Percentiles rank a stretch among this genome's conserved stretches.
Conservation (phyloP, 2,113 vertebrate genomes). For the Candoia aspera region DNA sequence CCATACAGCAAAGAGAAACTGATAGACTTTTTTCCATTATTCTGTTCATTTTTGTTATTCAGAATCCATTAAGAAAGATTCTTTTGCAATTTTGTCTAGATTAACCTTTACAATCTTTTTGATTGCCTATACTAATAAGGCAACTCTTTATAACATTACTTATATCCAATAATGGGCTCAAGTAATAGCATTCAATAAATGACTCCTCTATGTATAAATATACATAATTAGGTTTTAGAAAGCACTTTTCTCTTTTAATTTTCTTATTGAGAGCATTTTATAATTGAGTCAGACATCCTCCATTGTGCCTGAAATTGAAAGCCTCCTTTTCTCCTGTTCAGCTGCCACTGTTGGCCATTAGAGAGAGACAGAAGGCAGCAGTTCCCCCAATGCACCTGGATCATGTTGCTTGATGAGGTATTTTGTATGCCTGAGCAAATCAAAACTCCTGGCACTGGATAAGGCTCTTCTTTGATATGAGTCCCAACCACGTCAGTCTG, state of each 20-base stretch:
- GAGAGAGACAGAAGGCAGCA: background rate
- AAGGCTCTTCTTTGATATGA: background rate
- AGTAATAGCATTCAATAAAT: background rate
- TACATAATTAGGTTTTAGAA: background rate
- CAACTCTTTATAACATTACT: background rate
- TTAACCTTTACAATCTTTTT: background rate
- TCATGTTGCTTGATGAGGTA: background rate
- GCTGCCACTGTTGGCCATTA: background rate
- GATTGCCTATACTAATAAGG: background rate
- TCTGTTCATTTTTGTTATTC: background rate
- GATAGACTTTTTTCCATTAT: background rate
- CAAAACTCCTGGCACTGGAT: background rate
- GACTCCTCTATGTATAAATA: background rate
- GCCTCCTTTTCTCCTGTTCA: background rate
- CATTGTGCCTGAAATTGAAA: background rate
- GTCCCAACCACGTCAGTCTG: background rate
- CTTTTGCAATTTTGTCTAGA: background rate
- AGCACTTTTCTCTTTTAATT: background rate
- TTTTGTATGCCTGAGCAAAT: background rate
- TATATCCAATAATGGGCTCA: background rate
- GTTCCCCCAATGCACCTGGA: background rate
- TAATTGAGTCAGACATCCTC: background rate
- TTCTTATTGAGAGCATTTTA: background rate
- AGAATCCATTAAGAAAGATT: background rate
- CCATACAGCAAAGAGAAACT: background rate